A percentile compares a stretch with the other conserved stretches of the same genome.
These are phyloP conservation scores for Psettodes erumei DNA, from an alignment of 2,113 vertebrate species.

Conservation along the genomic window DNA sequence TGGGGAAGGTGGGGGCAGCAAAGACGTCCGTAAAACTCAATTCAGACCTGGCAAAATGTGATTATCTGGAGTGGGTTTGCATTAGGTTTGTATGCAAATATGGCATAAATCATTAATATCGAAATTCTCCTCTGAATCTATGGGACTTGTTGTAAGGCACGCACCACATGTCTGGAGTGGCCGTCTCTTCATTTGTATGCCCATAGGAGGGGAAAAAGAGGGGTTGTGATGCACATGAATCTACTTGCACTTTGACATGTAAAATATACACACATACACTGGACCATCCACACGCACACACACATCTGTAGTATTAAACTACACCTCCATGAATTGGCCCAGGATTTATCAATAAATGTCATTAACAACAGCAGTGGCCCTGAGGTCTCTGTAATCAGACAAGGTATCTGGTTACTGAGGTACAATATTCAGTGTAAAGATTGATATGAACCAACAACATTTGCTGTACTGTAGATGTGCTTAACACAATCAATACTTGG, in stretches of 20 bases:
- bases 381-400: constrained; percentile 69
- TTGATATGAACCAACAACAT: constrained; percentile 76
- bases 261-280: constrained; percentile 53
- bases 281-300: constrained; percentile 20
- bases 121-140: constrained; percentile 79
- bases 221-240: constrained; percentile 48
- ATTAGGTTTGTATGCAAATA: constrained; percentile 87
- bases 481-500: constrained; percentile 82
- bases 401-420: constrained; percentile 76
- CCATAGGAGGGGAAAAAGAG: constrained; percentile 49
- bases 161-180: constrained; percentile 64
- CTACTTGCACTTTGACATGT: constrained; percentile 60
- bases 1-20: constrained; percentile 62
- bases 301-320: constrained; percentile 54
- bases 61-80: constrained; percentile 85
- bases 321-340: constrained; percentile 60
- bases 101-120: constrained; percentile 83
- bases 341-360: constrained; percentile 75
- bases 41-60: constrained; percentile 81
- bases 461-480: constrained; percentile 79
- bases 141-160: constrained; percentile 62
- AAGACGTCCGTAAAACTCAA: constrained; percentile 77
- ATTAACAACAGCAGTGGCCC: constrained; percentile 66
- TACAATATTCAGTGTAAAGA: constrained; percentile 71
- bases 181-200: constrained; percentile 75